A percentile compares a stretch with the other conserved stretches of the same genome.
These are phyloP conservation scores for Marmota monax DNA, from an alignment of 2,113 vertebrate species.

Conservation along the genomic window DNA sequence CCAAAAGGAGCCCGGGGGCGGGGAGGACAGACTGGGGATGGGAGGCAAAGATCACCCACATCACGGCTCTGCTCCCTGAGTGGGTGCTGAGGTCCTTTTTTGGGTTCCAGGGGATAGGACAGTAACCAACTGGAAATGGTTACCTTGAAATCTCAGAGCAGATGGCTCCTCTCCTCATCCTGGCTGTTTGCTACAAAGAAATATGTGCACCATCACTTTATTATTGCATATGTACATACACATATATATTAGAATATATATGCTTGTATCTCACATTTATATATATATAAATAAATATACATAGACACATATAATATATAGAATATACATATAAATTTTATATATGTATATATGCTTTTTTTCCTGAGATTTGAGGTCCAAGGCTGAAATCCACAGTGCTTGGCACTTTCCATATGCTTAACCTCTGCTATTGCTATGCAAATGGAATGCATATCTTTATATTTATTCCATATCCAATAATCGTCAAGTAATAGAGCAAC, in stretches of 20 bases:
- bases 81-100: not conserved
- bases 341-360: not conserved
- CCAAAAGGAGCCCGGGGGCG: not conserved
- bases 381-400: not conserved
- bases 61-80: not conserved
- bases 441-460: not conserved
- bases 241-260: not conserved
- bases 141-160: not conserved
- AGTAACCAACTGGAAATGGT: not conserved
- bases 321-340: not conserved
- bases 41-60: not conserved
- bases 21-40: not conserved
- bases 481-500: not conserved
- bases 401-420: not conserved
- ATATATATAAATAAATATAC: not conserved
- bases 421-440: not conserved
- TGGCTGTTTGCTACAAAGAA: not conserved
- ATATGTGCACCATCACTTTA: accelerated
- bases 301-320: not conserved
- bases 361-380: not conserved
- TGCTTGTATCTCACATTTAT: no score
- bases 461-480: not conserved
- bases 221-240: not conserved
- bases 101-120: not conserved
- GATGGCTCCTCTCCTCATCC: not conserved